Conservation (phyloP, 1,140 invertebrate species). For the Bombus terrestris region DNA sequence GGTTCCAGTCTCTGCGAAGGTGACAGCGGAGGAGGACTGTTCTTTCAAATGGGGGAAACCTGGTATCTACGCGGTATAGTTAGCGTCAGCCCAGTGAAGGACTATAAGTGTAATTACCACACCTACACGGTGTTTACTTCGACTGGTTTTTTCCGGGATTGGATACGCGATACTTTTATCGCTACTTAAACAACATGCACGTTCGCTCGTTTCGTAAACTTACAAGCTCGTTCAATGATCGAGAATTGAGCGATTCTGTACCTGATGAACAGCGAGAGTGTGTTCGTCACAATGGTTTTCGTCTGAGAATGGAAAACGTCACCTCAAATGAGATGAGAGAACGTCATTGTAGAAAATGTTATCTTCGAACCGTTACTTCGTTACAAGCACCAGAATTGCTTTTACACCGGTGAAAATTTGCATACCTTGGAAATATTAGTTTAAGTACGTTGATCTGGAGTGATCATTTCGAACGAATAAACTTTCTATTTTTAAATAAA, state of each 20-base stretch:
- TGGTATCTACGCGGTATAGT: constrained; percentile 74
- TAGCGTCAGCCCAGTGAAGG: constrained; percentile 67
- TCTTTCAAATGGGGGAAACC: constrained; percentile 58
- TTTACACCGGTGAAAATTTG: too few relatives aligned
- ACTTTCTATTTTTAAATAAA: background rate
- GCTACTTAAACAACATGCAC: constrained; percentile 12
- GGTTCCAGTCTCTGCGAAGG: constrained; percentile 69
- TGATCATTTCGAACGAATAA: background rate
- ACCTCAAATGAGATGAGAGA: too few relatives aligned
- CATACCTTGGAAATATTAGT: background rate
- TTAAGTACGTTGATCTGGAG: too few relatives aligned
- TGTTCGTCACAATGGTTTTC: background rate
- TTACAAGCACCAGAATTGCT: too few relatives aligned
- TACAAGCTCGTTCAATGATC: background rate
- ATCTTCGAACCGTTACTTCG: too few relatives aligned
- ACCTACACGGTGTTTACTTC: constrained; percentile 72
- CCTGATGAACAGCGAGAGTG: background rate
- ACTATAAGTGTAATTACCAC: constrained; percentile 65
- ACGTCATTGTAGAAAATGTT: background rate
- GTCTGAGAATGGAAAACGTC: background rate
- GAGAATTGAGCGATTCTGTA: background rate
- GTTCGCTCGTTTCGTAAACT: background rate
- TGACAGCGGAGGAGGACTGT: constrained; percentile 74
- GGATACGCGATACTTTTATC: constrained; percentile 57
- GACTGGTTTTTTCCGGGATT: constrained; percentile 65